These are phyloP conservation scores for Rhynchopsitta pachyrhyncha DNA, from an alignment of 2,113 vertebrate genomes.

Conservation along the genomic window DNA sequence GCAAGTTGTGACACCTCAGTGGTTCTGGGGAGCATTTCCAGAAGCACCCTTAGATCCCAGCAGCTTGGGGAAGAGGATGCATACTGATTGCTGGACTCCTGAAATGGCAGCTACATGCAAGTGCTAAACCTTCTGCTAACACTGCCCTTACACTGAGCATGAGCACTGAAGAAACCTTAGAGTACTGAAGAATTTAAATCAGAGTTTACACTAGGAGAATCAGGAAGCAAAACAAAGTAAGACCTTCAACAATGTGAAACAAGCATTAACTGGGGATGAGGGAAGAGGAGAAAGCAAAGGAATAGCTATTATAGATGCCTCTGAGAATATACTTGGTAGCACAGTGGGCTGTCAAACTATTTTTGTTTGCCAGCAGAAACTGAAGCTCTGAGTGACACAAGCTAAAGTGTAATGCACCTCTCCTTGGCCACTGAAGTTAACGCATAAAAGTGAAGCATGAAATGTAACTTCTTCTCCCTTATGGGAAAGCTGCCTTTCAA, in stretches of 20 bases:
- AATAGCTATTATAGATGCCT: background rate
- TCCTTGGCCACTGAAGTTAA: background rate
- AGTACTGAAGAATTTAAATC: background rate
- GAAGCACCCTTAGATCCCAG: too few species aligned
- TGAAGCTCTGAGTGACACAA: background rate
- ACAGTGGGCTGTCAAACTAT: background rate
- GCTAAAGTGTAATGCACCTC: background rate
- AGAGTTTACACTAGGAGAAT: background rate
- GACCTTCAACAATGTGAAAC: background rate
- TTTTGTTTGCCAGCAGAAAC: background rate
- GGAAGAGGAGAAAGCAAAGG: background rate
- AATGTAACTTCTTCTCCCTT: background rate
- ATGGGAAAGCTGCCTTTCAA: background rate
- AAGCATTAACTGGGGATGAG: background rate
- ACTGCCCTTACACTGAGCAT: background rate
- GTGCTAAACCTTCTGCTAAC: background rate
- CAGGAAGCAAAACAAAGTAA: background rate
- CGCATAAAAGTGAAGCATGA: background rate
- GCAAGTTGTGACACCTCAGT: background rate
- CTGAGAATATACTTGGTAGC: background rate
- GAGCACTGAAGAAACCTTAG: background rate
- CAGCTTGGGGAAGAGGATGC: background rate
- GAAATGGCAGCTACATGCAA: fast-evolving
- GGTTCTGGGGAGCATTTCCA: background rate
- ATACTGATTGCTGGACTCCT: background rate